Percentiles rank a stretch among this genome's conserved stretches.
Conservation (phyloP, 1,140 invertebrate species). For the Cryptotermes secundus region DNA sequence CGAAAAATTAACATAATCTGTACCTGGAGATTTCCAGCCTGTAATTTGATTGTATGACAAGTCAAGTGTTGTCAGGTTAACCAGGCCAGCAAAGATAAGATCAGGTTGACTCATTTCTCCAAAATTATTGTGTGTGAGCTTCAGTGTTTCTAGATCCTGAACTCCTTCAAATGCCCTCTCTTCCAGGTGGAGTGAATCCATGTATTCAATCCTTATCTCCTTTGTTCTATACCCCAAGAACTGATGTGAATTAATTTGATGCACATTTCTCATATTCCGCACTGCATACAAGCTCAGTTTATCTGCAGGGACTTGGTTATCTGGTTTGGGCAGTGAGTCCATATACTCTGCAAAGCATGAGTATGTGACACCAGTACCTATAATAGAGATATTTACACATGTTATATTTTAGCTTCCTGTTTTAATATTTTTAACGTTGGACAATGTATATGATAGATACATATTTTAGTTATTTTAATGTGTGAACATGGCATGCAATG, state of each 20-base stretch:
- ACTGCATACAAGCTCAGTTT: neutral
- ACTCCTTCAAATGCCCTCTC: neutral
- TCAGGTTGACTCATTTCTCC: neutral
- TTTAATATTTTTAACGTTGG: no score
- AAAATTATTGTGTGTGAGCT: neutral
- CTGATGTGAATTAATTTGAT: neutral
- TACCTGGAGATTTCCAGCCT: neutral
- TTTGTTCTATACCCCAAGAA: neutral
- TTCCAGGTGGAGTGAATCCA: neutral
- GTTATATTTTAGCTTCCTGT: no score
- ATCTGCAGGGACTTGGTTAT: neutral
- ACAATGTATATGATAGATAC: no score
- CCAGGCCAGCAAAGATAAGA: neutral
- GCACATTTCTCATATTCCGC: neutral
- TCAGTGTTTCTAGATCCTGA: neutral
- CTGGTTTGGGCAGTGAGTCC: neutral
- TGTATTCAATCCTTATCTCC: neutral
- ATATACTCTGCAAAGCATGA: neutral
- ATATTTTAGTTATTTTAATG: no score
- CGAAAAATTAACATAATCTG: no score
- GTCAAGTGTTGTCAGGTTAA: neutral
- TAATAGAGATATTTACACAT: no score
- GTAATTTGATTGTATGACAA: neutral
- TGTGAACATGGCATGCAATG: no score
- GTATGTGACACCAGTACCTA: neutral